These are phyloP conservation scores for Amblyjoppa proteus DNA, from an alignment of 2,888 invertebrate genomes.

Conservation along the genomic window DNA sequence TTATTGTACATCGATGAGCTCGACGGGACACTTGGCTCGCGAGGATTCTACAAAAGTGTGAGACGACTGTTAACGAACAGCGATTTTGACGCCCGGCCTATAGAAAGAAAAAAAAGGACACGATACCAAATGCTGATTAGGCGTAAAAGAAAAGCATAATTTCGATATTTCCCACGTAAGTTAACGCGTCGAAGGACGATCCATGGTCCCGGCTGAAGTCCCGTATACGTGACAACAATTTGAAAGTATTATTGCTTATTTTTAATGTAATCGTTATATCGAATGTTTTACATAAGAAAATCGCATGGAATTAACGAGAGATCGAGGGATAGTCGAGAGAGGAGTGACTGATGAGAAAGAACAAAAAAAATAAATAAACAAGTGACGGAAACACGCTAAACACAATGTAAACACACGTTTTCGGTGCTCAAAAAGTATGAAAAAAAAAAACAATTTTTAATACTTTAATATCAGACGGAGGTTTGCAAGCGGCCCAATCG, in stretches of 20 bases:
- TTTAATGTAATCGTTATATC: slow-evolving; percentile 79
- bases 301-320: slow-evolving; percentile 32
- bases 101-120: neutral
- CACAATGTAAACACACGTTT: slow-evolving; percentile 56
- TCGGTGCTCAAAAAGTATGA: slow-evolving; percentile 74
- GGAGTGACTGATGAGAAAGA: neutral
- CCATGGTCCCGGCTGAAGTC: slow-evolving; percentile 47
- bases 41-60: slow-evolving; percentile 16
- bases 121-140: slow-evolving; percentile 19
- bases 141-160: slow-evolving; percentile 20
- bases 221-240: slow-evolving; percentile 77
- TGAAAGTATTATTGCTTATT: slow-evolving; percentile 83
- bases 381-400: slow-evolving; percentile 25
- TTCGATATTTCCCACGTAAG: slow-evolving; percentile 53
- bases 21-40: slow-evolving; percentile 43
- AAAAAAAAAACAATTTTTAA: slow-evolving; percentile 68
- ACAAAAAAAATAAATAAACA: neutral
- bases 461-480: slow-evolving; percentile 61
- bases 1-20: slow-evolving; percentile 32
- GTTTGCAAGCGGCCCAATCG: slow-evolving; percentile 16
- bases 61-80: slow-evolving; percentile 15
- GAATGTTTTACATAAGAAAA: slow-evolving; percentile 73
- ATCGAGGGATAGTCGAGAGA: neutral
- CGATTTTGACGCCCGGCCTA: slow-evolving; percentile 52
- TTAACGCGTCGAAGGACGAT: slow-evolving; percentile 39